Evolutionary conservation across 2,797 vertebrate species (phyloP), one percentile per base, ranked within the genome.

Genomic region (Zenarchopterus dispar): DNA sequence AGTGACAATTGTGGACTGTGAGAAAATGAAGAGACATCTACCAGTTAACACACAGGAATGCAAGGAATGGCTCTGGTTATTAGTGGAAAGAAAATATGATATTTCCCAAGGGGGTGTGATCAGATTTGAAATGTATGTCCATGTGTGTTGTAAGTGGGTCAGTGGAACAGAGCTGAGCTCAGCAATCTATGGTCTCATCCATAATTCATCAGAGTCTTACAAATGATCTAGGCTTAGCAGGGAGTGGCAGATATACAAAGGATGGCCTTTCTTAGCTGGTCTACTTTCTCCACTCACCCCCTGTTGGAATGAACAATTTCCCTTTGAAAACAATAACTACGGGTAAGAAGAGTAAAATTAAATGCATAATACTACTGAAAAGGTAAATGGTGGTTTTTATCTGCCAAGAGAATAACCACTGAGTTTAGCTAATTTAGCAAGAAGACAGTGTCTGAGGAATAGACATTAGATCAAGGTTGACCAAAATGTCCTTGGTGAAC

Each of bases 101-200:
- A 82, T 78, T 74, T 82, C 73, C 78, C 80, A 0, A 19, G 74
- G 78, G 80, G 62, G 70, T 62, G 28, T 58, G 70, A 80, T 77
- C 71, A 71, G 61, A 80, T 84, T 74, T 84, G 55, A 85, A 82
- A 51, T 70, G 70, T 68, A 50, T 72, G 66, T 77, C 70, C 52
- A 22, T 60, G 75, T 73, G 75, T 71, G 70, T 57, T 73, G 41
- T 71, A 90, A 89, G 75, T 91, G 88, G 90, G 89, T 92, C 86
- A 92, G 85, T 89, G 90, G 88, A 86, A 80, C 85, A 91, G 73
- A 70, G 84, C 81, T 74, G 87, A 86, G 87, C 82, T 86, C 77
- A 82, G 81, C 78, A 45, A 89, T 91, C 87, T 89, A 86, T 89
- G 82, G 73, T 67, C 70, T 88, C 78, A 90, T 92, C 87, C 81